These are phyloP conservation scores for Lithosia quadra DNA, from an alignment of 2,888 invertebrate species.

Conservation along the genomic window DNA sequence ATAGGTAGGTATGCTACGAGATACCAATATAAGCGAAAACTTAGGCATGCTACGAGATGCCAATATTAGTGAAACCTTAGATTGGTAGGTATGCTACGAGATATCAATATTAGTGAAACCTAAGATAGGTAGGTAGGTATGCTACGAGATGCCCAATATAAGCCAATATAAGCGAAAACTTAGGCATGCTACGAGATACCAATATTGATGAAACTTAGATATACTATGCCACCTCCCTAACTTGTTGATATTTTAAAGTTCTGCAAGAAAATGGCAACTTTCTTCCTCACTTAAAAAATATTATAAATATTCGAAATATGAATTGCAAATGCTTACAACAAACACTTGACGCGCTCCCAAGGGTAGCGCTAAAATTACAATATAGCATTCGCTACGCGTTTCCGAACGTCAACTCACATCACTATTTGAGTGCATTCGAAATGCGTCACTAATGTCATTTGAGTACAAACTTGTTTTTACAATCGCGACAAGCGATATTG, in stretches of 20 bases:
- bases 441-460: constrained; percentile 61
- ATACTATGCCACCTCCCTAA: background rate
- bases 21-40: no score
- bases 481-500: constrained; percentile 31
- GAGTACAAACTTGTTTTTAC: constrained; percentile 32
- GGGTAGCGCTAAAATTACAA: constrained; percentile 38
- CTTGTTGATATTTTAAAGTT: background rate
- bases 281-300: constrained; percentile 22
- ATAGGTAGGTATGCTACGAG: background rate
- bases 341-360: constrained; percentile 33
- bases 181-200: background rate
- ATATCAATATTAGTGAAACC: background rate
- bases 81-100: background rate
- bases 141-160: background rate
- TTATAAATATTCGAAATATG: constrained; percentile 41
- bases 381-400: constrained; percentile 43
- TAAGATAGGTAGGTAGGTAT: background rate
- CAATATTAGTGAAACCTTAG: background rate
- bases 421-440: constrained; percentile 66
- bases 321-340: constrained; percentile 49
- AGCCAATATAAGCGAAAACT: background rate
- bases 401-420: constrained; percentile 48
- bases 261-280: background rate
- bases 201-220: no score
- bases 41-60: background rate